Evolutionary conservation across 2,113 vertebrate species (phyloP).

Genomic region (Halichoeres trimaculatus): DNA sequence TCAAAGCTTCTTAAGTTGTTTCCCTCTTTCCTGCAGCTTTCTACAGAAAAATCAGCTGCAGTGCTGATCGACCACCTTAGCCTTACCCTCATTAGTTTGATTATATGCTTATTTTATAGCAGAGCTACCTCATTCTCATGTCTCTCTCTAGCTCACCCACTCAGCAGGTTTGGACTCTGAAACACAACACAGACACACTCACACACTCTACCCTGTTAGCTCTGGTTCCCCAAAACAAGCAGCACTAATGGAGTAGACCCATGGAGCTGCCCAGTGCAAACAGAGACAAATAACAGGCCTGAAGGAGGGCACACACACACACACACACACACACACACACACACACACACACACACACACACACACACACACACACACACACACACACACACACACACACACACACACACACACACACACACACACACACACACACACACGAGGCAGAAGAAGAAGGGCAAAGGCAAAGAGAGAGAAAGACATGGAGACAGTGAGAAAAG

Average conservation of each 20-base stretch:
- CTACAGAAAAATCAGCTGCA: conserved; percentile 17
- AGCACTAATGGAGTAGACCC: conserved; percentile 63
- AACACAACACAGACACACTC: conserved; percentile 9
- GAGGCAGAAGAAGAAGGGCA: too few species aligned
- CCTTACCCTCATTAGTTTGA: conserved; percentile 40
- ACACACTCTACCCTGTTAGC: conserved; percentile 35
- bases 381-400: neutral
- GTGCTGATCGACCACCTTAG: conserved; percentile 28
- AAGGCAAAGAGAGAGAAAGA: conserved; percentile 18
- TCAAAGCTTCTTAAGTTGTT: conserved; percentile 14
- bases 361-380: neutral
- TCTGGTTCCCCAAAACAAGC: conserved; percentile 33
- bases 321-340: neutral
- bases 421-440: neutral
- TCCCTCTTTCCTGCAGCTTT: neutral
- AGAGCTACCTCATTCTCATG: neutral
- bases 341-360: neutral
- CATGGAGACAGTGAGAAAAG: neutral
- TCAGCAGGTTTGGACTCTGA: neutral
- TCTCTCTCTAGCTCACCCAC: neutral
- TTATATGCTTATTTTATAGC: conserved; percentile 62
- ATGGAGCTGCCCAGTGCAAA: conserved; percentile 56
- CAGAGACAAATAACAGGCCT: conserved; percentile 63
- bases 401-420: neutral
- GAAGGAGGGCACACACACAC: conserved; percentile 14